phyloP scores from a whole-genome alignment of 2,888 invertebrate species.

The Trichogramma dendrolimi region DNA sequence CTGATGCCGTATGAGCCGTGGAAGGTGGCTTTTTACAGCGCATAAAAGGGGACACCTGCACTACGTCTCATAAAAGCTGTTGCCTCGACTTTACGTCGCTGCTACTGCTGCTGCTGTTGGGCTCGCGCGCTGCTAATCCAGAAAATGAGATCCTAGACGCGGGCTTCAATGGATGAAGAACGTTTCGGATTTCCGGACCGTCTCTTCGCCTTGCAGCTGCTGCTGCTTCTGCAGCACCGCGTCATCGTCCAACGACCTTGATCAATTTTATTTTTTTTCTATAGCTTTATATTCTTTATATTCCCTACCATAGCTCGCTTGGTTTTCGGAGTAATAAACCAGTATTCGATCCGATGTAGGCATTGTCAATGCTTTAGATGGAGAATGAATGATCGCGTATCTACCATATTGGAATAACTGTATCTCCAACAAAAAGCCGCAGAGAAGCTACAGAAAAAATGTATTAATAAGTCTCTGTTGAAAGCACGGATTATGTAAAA shows the following conservation, averaged over 20 bases:
- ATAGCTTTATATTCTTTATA: not conserved
- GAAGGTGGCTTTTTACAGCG: constrained; percentile 25
- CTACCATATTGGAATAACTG: constrained; percentile 20
- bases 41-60: constrained; percentile 22
- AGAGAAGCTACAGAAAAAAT: too few relatives aligned
- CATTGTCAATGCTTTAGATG: constrained; percentile 5
- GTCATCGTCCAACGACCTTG: not conserved
- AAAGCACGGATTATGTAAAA: constrained; percentile 13
- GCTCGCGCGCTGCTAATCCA: constrained; percentile 32
- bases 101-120: too few relatives aligned
- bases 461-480: not conserved
- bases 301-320: too few relatives aligned
- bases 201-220: not conserved
- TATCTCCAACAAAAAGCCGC: constrained; percentile 14
- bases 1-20: constrained; percentile 27
- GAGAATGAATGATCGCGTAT: not conserved
- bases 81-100: constrained; percentile 31
- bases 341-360: constrained; percentile 11
- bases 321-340: constrained; percentile 18
- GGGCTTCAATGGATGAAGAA: constrained; percentile 25
- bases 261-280: constrained; percentile 20
- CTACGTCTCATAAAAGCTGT: constrained; percentile 26
- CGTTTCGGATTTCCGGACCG: constrained; percentile 18
- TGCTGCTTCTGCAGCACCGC: too few relatives aligned
- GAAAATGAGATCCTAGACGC: constrained; percentile 36